phyloP scores from a whole-genome alignment of 2,888 invertebrate species.

The Drosophila melanosoma region DNA sequence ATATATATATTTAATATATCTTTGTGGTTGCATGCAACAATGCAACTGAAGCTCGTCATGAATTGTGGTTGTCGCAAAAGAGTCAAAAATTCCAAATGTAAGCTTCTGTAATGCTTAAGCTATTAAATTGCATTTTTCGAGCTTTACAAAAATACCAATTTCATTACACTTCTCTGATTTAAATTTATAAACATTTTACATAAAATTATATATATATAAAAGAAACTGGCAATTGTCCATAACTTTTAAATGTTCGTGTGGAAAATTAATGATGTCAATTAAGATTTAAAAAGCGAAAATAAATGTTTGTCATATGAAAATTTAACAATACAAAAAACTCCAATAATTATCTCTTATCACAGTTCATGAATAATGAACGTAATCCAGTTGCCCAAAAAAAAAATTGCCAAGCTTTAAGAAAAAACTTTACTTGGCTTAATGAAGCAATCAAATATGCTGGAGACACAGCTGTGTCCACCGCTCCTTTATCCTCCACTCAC shows the following conservation, averaged over 20 bases:
- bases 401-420: constrained; percentile 2
- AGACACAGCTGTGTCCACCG: constrained; percentile 35
- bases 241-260: neutral
- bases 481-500: neutral
- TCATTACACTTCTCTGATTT: neutral
- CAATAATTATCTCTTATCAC: neutral
- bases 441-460: constrained; percentile 26
- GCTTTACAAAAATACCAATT: neutral
- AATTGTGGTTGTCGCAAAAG: neutral
- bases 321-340: neutral
- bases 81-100: neutral
- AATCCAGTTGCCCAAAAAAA: neutral
- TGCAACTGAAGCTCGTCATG: neutral
- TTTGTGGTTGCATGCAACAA: neutral
- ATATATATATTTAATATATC: constrained; percentile 8
- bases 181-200: neutral
- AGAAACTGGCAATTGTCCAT: neutral
- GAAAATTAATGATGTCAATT: neutral
- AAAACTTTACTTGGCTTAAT: constrained; percentile 23
- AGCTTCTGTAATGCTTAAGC: neutral
- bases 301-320: neutral
- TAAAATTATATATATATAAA: neutral
- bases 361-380: neutral
- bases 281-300: neutral
- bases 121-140: neutral